phyloP scores from a whole-genome alignment of 2,888 invertebrate species.

The Steromphala cineraria region DNA sequence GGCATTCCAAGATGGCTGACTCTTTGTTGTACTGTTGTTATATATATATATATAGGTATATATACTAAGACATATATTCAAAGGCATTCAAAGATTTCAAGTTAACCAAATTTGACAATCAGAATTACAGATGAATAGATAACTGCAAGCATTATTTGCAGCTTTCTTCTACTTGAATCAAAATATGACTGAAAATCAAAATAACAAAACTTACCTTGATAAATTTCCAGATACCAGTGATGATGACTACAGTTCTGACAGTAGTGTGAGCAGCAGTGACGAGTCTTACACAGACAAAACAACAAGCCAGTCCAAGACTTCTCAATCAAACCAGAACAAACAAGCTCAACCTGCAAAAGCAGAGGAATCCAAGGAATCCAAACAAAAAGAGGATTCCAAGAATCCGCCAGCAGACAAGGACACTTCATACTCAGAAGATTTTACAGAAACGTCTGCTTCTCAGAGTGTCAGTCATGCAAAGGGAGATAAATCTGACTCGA shows the following conservation, averaged over 20 bases:
- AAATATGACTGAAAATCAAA: too few relatives aligned
- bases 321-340: not conserved
- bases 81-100: too few relatives aligned
- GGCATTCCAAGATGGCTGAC: too few relatives aligned
- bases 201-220: too few relatives aligned
- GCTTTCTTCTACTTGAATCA: too few relatives aligned
- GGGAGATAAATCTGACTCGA: not conserved
- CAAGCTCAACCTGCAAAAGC: not conserved
- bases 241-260: constrained; percentile 13
- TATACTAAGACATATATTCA: too few relatives aligned
- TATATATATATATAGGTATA: too few relatives aligned
- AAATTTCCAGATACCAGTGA: not conserved
- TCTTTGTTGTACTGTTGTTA: too few relatives aligned
- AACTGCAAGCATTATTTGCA: too few relatives aligned
- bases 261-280: not conserved
- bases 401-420: not conserved
- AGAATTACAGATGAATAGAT: too few relatives aligned
- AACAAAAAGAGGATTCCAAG: not conserved
- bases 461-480: not conserved
- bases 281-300: not conserved
- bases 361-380: not conserved
- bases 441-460: not conserved
- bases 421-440: not conserved
- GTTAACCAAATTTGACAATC: too few relatives aligned
- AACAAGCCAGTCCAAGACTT: not conserved